A percentile compares a stretch with the other conserved stretches of the same genome.
These are phyloP conservation scores for Drosophila ohnishii DNA, from an alignment of 1,140 invertebrate species.

Conservation along the genomic window DNA sequence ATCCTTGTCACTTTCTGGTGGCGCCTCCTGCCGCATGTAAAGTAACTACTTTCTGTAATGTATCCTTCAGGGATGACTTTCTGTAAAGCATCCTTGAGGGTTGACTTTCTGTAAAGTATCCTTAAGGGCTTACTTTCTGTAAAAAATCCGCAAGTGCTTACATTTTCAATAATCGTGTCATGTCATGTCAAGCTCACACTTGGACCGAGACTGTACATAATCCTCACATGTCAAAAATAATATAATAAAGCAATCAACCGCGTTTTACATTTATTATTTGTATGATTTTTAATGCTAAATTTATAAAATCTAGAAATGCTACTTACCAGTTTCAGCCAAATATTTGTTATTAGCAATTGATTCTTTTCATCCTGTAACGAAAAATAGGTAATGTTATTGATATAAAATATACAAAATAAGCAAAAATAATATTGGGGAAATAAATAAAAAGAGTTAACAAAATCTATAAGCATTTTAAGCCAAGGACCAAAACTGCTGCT, in stretches of 20 bases:
- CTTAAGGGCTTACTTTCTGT: slow-evolving; percentile 1
- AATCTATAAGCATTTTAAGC: not conserved
- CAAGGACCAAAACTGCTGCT: not conserved
- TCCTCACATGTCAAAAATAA: not conserved
- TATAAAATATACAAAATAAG: not conserved
- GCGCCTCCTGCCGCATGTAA: slow-evolving; percentile 10
- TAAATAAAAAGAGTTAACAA: no score
- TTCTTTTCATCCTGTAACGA: slow-evolving; percentile 89
- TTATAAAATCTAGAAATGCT: no score
- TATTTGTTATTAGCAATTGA: slow-evolving; percentile 93
- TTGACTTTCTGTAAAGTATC: not conserved
- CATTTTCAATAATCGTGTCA: not conserved
- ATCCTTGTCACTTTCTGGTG: not conserved
- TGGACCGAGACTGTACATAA: not conserved
- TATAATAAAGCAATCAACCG: not conserved
- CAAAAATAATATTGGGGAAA: not conserved
- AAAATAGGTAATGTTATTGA: not conserved
- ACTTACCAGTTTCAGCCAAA: slow-evolving; percentile 89
- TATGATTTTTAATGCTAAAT: not conserved
- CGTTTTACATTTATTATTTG: not conserved
- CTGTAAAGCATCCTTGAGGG: slow-evolving; percentile 1
- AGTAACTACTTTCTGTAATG: slow-evolving; percentile 1
- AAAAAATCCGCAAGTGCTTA: not conserved
- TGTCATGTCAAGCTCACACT: not conserved
- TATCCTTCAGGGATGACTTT: not conserved